A percentile compares a stretch with the other conserved stretches of the same genome.
Evolutionary conservation across 2,888 invertebrate genomes (phyloP).

Genomic region (Halocaridina rubra): DNA sequence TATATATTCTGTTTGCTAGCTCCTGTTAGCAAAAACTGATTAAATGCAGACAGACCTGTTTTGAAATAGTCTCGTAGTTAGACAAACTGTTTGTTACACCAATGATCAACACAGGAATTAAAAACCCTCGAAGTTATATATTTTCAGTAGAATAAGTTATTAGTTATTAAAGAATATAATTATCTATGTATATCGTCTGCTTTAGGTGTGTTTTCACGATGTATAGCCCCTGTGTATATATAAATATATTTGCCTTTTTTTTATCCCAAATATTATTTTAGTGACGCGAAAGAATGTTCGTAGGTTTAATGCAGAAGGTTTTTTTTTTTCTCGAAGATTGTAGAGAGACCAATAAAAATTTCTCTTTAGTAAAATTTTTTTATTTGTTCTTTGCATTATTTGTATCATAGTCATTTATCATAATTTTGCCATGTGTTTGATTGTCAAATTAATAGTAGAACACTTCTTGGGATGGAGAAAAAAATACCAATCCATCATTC

Average conservation of each 20-base stretch:
- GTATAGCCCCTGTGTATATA: conserved; percentile 36
- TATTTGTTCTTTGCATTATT: not conserved
- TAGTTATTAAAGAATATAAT: conserved; percentile 35
- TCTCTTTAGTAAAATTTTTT: not conserved
- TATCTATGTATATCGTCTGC: conserved; percentile 46
- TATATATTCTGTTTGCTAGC: no score
- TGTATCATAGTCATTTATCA: not conserved
- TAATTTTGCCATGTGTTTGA: not conserved
- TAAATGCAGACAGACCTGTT: not conserved
- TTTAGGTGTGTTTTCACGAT: conserved; percentile 37
- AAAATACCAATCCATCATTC: no score
- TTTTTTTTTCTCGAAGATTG: conserved; percentile 34
- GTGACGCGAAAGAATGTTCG: conserved; percentile 22
- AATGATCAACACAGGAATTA: no score
- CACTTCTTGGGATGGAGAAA: no score
- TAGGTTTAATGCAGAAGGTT: no score
- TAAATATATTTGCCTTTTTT: conserved; percentile 31
- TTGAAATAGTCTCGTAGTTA: conserved; percentile 12
- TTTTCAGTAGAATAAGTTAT: conserved; percentile 44
- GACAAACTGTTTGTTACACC: no score
- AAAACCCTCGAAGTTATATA: conserved; percentile 22
- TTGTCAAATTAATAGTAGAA: no score
- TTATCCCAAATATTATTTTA: conserved; percentile 49
- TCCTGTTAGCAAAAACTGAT: no score
- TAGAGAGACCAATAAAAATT: conserved; percentile 26